Evolutionary conservation across 2,113 vertebrate species (phyloP).

Genomic region (Percopsis transmontana): DNA sequence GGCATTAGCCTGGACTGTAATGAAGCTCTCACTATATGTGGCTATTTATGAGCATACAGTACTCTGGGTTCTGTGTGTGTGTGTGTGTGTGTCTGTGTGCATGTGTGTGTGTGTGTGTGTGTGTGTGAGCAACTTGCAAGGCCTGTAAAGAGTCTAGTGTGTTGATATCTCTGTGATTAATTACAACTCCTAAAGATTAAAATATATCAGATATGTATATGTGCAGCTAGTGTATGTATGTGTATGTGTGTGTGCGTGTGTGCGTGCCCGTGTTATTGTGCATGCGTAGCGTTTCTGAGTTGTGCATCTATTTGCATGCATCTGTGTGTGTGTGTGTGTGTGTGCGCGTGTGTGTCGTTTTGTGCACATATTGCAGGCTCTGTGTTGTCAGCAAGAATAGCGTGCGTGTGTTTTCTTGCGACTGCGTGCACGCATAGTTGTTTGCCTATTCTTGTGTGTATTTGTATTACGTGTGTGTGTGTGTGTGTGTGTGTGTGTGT

Average conservation of each 20-base stretch:
- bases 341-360: not conserved
- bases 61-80: slow-evolving; percentile 54
- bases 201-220: slow-evolving; percentile 7
- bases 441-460: not conserved
- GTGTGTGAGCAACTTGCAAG: slow-evolving; percentile 27
- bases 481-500: slow-evolving; percentile 19
- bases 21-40: slow-evolving; percentile 28
- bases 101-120: not conserved
- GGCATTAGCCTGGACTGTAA: slow-evolving; percentile 58
- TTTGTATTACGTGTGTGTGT: slow-evolving; percentile 5
- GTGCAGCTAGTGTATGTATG: slow-evolving; percentile 2
- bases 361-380: slow-evolving; percentile 37
- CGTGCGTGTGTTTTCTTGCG: not conserved
- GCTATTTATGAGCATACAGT: too few species aligned
- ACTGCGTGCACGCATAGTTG: not conserved
- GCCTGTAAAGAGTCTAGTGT: slow-evolving; percentile 52
- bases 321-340: slow-evolving; percentile 10
- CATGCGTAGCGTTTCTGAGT: not conserved
- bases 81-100: slow-evolving; percentile 11
- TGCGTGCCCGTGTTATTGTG: not conserved
- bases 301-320: not conserved
- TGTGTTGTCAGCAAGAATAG: slow-evolving; percentile 36
- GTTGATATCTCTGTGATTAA: slow-evolving; percentile 56
- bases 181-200: slow-evolving; percentile 57
- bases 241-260: slow-evolving; percentile 11